Evolutionary conservation across 1,140 invertebrate genomes (phyloP).

Genomic region (Colletes gigas): DNA sequence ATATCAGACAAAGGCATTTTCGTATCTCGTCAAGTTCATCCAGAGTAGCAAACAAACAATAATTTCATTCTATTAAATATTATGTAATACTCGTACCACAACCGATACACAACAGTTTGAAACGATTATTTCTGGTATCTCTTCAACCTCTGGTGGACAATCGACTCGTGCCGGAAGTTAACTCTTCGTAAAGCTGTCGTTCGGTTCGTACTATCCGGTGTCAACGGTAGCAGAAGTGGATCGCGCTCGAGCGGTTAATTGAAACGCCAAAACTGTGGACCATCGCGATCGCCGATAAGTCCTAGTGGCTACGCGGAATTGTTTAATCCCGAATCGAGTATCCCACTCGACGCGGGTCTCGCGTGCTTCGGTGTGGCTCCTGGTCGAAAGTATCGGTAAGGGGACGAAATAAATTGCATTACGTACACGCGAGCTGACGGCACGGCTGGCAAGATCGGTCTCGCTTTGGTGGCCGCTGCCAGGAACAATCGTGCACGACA

Average conservation of each 20-base stretch:
- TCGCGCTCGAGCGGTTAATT: not conserved
- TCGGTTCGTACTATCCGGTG: not conserved
- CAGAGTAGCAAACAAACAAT: too few relatives aligned
- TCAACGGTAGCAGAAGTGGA: not conserved
- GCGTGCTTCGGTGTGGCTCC: not conserved
- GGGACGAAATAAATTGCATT: slow-evolving; percentile 25
- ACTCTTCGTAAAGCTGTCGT: not conserved
- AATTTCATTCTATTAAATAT: too few relatives aligned
- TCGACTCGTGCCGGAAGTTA: too few relatives aligned
- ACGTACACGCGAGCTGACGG: not conserved
- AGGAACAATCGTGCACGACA: slow-evolving; percentile 29
- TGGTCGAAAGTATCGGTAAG: not conserved
- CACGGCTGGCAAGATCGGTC: not conserved
- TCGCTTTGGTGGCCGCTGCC: slow-evolving; percentile 16
- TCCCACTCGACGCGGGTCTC: not conserved
- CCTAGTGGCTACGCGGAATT: too few relatives aligned
- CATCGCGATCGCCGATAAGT: too few relatives aligned
- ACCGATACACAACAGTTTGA: too few relatives aligned
- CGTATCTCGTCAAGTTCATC: too few relatives aligned
- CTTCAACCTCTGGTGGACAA: too few relatives aligned
- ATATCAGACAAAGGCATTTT: too few relatives aligned
- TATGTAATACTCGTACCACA: too few relatives aligned
- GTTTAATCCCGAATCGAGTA: not conserved
- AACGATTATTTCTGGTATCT: too few relatives aligned
- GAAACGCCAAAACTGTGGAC: slow-evolving; percentile 4